Percentiles rank a stretch among this genome's conserved stretches.
phyloP scores from a whole-genome alignment of 2,888 invertebrate genomes.

The Antheraea yamamai region DNA sequence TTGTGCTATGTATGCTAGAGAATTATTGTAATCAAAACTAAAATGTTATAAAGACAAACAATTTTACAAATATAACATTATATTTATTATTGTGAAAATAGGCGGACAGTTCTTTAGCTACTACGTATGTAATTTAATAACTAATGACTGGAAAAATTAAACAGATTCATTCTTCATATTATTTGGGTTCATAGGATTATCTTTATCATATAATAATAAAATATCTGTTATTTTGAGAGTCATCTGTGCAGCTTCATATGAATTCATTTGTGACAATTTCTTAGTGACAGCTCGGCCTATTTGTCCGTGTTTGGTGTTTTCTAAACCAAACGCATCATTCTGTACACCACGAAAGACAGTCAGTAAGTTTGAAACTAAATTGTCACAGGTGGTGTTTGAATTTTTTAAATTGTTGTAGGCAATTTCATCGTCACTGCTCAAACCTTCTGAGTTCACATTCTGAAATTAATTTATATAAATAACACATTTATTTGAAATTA shows the following conservation, averaged over 20 bases:
- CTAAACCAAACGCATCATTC: slow-evolving; percentile 60
- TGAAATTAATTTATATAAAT: slow-evolving; percentile 32
- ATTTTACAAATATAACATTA: neutral
- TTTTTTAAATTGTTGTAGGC: slow-evolving; percentile 33
- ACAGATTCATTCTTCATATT: slow-evolving; percentile 37
- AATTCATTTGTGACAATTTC: slow-evolving; percentile 58
- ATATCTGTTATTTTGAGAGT: slow-evolving; percentile 64
- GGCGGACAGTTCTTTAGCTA: neutral
- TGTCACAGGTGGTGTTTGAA: slow-evolving; percentile 47
- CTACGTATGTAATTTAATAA: neutral
- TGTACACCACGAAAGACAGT: slow-evolving; percentile 60
- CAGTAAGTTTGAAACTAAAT: slow-evolving; percentile 56
- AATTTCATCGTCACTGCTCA: slow-evolving; percentile 42
- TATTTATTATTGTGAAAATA: neutral
- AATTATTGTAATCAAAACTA: neutral
- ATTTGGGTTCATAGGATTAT: slow-evolving; percentile 68
- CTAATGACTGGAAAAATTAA: neutral
- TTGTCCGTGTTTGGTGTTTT: slow-evolving; percentile 53
- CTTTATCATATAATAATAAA: slow-evolving; percentile 60
- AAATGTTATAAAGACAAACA: neutral
- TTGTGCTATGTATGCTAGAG: neutral
- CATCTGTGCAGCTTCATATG: slow-evolving; percentile 59
- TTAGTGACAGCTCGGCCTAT: slow-evolving; percentile 56
- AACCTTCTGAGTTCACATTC: slow-evolving; percentile 36
- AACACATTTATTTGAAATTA: too few relatives aligned